Percentiles rank a stretch among this genome's conserved stretches.
phyloP scores from a whole-genome alignment of 2,888 invertebrate species.

The Panopea generosa region DNA sequence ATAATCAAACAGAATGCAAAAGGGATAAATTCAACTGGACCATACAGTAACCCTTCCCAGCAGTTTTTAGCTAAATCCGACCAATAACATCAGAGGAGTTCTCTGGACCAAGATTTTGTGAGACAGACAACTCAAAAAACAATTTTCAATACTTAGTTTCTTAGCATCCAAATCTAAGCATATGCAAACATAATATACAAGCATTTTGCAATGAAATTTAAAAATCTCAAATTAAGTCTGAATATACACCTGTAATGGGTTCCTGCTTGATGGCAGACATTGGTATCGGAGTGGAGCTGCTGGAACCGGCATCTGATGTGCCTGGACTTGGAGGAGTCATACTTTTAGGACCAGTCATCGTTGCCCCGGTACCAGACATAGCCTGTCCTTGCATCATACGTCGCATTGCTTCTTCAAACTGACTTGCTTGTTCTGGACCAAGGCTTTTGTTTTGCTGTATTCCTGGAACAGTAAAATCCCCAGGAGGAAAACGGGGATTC shows the following conservation, averaged over 20 bases:
- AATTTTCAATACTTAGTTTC: no score
- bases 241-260: slow-evolving; percentile 36
- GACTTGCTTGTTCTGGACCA: slow-evolving; percentile 13
- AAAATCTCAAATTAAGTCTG: no score
- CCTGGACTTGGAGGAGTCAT: background rate
- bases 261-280: slow-evolving; percentile 50
- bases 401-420: slow-evolving; percentile 34
- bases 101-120: no score
- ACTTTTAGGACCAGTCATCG: slow-evolving; percentile 8
- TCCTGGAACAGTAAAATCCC: slow-evolving; percentile 15
- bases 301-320: background rate
- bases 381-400: background rate
- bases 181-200: no score
- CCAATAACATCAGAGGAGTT: no score
- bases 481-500: slow-evolving; percentile 15
- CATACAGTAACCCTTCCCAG: no score
- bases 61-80: no score
- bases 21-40: no score
- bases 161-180: no score
- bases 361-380: background rate
- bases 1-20: no score
- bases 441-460: slow-evolving; percentile 16
- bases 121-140: no score
- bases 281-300: slow-evolving; percentile 27
- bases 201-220: no score